phyloP scores from a whole-genome alignment of 2,113 vertebrate species.

The Thryonomys swinderianus region DNA sequence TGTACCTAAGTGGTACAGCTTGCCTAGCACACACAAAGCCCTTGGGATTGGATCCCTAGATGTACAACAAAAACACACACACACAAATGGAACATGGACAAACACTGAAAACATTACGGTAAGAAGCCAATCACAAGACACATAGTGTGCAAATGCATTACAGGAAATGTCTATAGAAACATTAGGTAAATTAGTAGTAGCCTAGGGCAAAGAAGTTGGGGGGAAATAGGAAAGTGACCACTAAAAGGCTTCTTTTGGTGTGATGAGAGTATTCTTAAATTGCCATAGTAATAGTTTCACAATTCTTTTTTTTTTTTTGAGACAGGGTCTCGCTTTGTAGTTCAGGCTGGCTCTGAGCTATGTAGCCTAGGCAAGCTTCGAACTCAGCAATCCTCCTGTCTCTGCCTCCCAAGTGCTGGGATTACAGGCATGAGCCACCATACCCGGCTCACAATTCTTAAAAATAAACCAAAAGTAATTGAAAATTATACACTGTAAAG shows the following conservation, averaged over 20 bases:
- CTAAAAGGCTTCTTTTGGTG: not conserved
- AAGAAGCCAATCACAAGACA: not conserved
- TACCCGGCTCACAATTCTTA: not conserved
- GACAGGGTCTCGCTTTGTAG: no score
- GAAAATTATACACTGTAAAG: not conserved
- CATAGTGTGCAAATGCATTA: not conserved
- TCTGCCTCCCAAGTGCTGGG: no score
- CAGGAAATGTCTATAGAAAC: not conserved
- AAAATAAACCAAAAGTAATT: not conserved
- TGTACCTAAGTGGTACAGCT: not conserved
- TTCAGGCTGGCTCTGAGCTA: no score
- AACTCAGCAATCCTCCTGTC: no score
- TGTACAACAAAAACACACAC: not conserved
- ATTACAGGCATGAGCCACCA: no score
- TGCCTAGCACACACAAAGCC: not conserved
- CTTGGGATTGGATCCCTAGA: no score
- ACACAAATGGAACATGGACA: not conserved
- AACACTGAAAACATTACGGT: not conserved
- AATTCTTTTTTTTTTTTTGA: not conserved
- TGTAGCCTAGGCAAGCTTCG: no score
- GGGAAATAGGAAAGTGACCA: not conserved
- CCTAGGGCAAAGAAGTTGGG: not conserved
- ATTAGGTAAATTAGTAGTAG: not conserved
- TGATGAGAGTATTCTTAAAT: slow-evolving; percentile 7
- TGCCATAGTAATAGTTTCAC: not conserved